Percentiles rank a stretch among this genome's conserved stretches.
Conservation (phyloP, 2,113 vertebrate genomes). For the Gallinago media region DNA sequence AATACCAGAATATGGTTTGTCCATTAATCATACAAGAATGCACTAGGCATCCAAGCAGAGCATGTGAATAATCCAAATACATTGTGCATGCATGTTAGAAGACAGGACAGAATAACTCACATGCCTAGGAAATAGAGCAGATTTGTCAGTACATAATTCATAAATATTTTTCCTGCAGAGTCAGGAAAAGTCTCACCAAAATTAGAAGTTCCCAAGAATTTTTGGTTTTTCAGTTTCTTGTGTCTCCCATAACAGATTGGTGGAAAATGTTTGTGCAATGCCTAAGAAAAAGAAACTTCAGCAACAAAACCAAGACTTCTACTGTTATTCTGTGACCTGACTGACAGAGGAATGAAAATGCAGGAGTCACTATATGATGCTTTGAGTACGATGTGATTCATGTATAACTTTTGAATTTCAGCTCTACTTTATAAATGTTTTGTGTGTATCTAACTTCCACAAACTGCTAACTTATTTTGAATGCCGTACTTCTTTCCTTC, state of each 20-base stretch:
- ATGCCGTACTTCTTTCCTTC: not conserved
- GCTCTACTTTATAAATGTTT: not conserved
- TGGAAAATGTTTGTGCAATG: not conserved
- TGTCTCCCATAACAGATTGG: not conserved
- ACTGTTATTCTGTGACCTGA: not conserved
- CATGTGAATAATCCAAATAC: not conserved
- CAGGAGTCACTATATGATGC: not conserved
- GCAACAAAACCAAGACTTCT: not conserved
- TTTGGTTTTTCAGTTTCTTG: not conserved
- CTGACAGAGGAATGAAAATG: not conserved
- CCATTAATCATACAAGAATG: not conserved
- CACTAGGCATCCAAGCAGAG: not conserved
- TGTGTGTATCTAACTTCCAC: not conserved
- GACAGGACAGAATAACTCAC: not conserved
- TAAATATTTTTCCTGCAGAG: not conserved
- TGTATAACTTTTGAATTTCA: not conserved
- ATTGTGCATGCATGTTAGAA: not conserved
- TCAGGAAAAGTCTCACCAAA: not conserved
- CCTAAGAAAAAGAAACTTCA: not conserved
- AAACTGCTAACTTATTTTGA: not conserved
- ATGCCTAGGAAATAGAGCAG: not conserved
- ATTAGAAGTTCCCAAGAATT: not conserved
- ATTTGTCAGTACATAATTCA: not conserved
- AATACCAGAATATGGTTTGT: not conserved
- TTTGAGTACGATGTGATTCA: not conserved